Evolutionary conservation across 35 echinoderm and acorn worm species (phyloP).

Genomic region (Anneissia japonica): DNA sequence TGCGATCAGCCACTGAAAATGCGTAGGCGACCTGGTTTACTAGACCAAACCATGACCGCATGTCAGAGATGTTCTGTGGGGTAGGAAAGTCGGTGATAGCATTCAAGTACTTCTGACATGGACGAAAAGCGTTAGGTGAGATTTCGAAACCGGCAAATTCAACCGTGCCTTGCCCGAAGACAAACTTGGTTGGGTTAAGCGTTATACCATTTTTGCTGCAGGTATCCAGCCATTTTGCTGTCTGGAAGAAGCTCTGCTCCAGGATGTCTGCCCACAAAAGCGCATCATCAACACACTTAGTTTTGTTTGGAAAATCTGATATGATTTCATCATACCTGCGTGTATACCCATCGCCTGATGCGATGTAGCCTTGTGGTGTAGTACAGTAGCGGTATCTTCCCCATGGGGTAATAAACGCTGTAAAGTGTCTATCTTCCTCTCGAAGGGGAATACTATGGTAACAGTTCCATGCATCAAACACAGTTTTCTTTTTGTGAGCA

Average conservation of each 20-base stretch:
- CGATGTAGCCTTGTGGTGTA: constrained; percentile 17
- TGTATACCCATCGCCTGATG: constrained; percentile 5
- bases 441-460: constrained; percentile 23
- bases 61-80: constrained; percentile 16
- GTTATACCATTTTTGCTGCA: too few relatives aligned
- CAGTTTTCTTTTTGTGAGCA: constrained; percentile 2
- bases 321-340: constrained; percentile 28
- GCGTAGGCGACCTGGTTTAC: constrained; percentile 27
- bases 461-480: constrained; percentile 30
- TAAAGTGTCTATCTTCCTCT: constrained; percentile 22
- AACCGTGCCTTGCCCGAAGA: background rate
- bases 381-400: constrained; percentile 20
- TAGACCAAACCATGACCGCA: constrained; percentile 25
- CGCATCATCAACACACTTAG: constrained; percentile 27
- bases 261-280: constrained; percentile 26
- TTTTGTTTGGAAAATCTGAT: constrained; percentile 11
- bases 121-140: background rate
- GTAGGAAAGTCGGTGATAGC: constrained; percentile 19
- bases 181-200: constrained; percentile 24
- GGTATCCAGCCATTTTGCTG: too few relatives aligned
- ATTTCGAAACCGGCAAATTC: background rate
- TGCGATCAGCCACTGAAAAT: background rate
- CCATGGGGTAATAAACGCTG: constrained; percentile 16
- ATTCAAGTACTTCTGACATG: background rate
- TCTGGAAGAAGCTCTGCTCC: constrained; percentile 8